Evolutionary conservation across 2,888 invertebrate genomes (phyloP), one percentile per base, ranked within the genome.

Genomic region (Macaria liturata): DNA sequence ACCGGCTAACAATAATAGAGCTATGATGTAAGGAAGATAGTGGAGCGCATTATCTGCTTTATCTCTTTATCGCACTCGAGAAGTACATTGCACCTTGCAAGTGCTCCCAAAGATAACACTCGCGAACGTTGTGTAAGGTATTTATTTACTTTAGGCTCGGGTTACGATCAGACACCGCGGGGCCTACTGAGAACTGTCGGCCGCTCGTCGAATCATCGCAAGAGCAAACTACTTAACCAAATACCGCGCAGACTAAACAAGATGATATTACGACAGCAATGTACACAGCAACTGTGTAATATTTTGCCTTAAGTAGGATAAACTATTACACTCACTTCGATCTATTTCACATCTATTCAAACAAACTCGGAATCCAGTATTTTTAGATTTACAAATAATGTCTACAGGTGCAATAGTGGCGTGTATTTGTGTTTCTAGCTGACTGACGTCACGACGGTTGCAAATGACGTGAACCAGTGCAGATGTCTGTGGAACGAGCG

Each of bases 101-200:
- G 57, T 61, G 54, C 56, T 59, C 60, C 57, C 58, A 59, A 57
- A 64, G 61, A 69, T 63, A 63, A 61, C 54, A 65, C 61, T 59
- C 54, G 49, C 59, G 53, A 54, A 44, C 55, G 62, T 63, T 65
- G 61, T 57, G 64, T 59, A 63, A 64, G 58, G 62, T 71, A 67
- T 66, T 64, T 68, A 65, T 69, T 66, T 65, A 63, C 62, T 62
- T 67, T 58, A 56, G 59, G 49, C 47, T 65, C 62, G 52, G 47
- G 61, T 74, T 69, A 66, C 70, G 67, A 74, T 71, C 74, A 81
- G 82, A 81, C 80, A 74, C 65, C 49, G 66, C 49, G 81, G 76
- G 73, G 75, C 71, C 75, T 63, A 68, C 65, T 54, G 66, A 69
- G 62, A 54, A 62, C 47, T 61, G 67, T 68, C 68, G 67, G 67